phyloP scores from a whole-genome alignment of 2,797 vertebrate species.

The Hydrolagus colliei region DNA sequence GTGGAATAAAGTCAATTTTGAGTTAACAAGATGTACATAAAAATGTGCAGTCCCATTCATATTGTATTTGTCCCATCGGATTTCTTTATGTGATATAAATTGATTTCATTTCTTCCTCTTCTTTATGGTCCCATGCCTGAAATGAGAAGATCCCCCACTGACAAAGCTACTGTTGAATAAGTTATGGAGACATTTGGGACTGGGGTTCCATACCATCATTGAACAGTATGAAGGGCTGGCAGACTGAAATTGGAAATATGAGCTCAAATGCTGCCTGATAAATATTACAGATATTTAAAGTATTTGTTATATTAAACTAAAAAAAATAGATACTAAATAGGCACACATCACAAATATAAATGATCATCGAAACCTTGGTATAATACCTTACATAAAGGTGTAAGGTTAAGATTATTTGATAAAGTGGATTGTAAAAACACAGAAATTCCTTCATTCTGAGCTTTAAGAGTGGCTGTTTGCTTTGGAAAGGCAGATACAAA shows the following conservation, averaged over 20 bases:
- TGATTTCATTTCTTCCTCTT: neutral
- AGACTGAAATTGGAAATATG: neutral
- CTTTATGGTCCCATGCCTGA: neutral
- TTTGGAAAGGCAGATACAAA: too few species aligned
- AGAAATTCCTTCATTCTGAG: too few species aligned
- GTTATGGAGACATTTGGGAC: neutral
- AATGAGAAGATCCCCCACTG: neutral
- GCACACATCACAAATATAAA: neutral
- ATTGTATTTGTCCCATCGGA: neutral
- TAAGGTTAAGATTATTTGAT: too few species aligned
- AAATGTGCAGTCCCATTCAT: neutral
- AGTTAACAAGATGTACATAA: neutral
- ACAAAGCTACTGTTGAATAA: neutral
- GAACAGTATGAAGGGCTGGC: neutral
- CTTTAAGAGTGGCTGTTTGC: too few species aligned
- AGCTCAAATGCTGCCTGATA: constrained; percentile 1
- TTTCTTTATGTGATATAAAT: neutral
- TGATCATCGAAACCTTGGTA: neutral
- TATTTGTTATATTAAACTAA: neutral
- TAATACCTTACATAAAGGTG: too few species aligned
- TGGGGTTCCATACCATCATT: neutral
- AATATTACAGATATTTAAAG: neutral
- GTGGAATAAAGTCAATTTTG: too few species aligned
- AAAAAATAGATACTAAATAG: neutral
- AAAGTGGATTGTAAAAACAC: too few species aligned